phyloP scores from a whole-genome alignment of 1,140 invertebrate species.

The Pachyrhynchus sulphureomaculatus region DNA sequence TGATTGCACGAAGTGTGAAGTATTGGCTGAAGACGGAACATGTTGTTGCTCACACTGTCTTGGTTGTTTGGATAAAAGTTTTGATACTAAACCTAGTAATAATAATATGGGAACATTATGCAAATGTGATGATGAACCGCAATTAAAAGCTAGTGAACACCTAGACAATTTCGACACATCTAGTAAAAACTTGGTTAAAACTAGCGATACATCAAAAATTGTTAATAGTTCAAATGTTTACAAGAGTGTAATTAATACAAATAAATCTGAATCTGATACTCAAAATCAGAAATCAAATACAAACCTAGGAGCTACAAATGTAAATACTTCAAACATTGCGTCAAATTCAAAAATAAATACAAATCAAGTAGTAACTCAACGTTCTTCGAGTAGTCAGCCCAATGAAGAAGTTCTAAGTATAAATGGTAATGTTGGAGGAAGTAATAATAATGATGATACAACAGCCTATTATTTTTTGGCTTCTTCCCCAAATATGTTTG shows the following conservation, averaged over 20 bases:
- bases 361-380: too few relatives aligned
- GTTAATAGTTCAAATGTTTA: too few relatives aligned
- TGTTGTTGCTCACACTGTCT: constrained; percentile 29
- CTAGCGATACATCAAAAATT: too few relatives aligned
- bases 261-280: too few relatives aligned
- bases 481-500: background rate
- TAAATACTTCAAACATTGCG: too few relatives aligned
- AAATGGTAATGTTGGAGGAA: background rate
- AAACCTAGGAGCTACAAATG: too few relatives aligned
- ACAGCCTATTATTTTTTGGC: background rate
- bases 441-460: background rate
- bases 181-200: background rate
- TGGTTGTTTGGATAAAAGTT: constrained; percentile 26
- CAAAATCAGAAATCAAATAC: too few relatives aligned
- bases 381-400: background rate
- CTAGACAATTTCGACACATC: background rate
- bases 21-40: constrained; percentile 17
- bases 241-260: too few relatives aligned
- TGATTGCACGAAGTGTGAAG: constrained; percentile 16
- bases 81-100: constrained; percentile 13
- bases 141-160: background rate
- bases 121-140: background rate
- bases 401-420: background rate
- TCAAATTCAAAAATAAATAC: too few relatives aligned
- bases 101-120: background rate